Evolutionary conservation across 2,797 vertebrate species (phyloP).

Genomic region (Poecilia picta): DNA sequence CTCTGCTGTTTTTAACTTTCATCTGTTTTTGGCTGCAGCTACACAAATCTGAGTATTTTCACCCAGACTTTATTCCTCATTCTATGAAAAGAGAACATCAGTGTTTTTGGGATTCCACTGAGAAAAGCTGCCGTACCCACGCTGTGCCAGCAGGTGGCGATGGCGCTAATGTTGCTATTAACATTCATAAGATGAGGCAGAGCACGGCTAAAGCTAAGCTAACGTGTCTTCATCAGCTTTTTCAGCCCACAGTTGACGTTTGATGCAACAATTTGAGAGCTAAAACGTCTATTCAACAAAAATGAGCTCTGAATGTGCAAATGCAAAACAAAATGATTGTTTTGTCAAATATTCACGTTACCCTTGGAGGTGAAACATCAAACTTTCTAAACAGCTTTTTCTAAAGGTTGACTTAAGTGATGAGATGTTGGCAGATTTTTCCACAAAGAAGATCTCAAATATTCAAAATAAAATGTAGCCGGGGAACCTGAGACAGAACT

Average conservation of each 20-base stretch:
- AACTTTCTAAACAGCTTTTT: too few relatives aligned
- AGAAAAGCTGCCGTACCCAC: neutral
- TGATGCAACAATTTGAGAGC: too few relatives aligned
- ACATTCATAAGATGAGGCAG: neutral
- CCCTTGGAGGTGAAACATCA: neutral
- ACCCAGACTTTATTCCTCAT: neutral
- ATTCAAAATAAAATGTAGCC: too few relatives aligned
- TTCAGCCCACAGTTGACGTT: neutral
- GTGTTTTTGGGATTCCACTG: neutral
- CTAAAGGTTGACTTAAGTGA: too few relatives aligned
- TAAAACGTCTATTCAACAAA: neutral
- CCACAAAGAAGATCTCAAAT: too few relatives aligned
- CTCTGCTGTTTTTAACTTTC: neutral
- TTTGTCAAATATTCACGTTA: neutral
- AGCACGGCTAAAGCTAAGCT: neutral
- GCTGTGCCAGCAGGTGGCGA: neutral
- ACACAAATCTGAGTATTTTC: neutral
- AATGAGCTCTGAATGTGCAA: neutral
- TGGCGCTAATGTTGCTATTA: neutral
- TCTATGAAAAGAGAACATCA: neutral
- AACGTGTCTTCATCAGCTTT: neutral
- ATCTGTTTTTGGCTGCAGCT: neutral
- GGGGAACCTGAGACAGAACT: too few relatives aligned
- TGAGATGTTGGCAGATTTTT: too few relatives aligned
- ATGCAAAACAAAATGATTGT: neutral